Conservation (phyloP, 2,797 vertebrate genomes). For the Oreochromis grahami region DNA sequence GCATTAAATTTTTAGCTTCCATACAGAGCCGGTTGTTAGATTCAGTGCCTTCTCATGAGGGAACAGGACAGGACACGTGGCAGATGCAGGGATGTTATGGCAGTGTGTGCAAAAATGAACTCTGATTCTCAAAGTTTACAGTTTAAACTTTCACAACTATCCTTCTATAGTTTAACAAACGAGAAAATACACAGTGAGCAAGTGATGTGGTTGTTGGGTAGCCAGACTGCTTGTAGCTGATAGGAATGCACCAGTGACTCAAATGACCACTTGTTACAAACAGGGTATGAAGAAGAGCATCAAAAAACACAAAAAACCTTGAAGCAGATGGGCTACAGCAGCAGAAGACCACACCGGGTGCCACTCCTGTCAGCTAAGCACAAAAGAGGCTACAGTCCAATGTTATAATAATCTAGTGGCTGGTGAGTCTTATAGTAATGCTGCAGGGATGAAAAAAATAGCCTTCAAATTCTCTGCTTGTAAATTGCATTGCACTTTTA, state of each 20-base stretch:
- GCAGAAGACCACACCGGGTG: not conserved
- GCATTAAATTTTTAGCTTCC: constrained; percentile 39
- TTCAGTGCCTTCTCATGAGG: not conserved
- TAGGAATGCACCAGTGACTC: not conserved
- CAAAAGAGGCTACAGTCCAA: not conserved
- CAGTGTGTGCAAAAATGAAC: not conserved
- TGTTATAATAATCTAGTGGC: not conserved
- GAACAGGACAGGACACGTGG: not conserved
- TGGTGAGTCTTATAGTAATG: not conserved
- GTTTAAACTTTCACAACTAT: not conserved
- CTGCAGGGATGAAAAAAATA: not conserved
- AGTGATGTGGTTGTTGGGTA: not conserved
- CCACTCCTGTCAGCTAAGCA: not conserved
- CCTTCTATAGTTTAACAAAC: not conserved
- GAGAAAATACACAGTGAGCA: not conserved
- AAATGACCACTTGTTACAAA: not conserved
- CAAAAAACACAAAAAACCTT: not conserved
- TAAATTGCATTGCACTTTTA: not conserved
- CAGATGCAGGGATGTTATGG: not conserved
- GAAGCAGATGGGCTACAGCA: not conserved
- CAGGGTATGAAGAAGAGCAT: not conserved
- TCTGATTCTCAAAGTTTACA: not conserved
- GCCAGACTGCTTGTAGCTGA: not conserved
- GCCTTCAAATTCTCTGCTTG: rapidly evolving
- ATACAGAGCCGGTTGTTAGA: not conserved